These are phyloP conservation scores for Calliopsis andreniformis DNA, from an alignment of 1,140 invertebrate species.

Conservation along the genomic window DNA sequence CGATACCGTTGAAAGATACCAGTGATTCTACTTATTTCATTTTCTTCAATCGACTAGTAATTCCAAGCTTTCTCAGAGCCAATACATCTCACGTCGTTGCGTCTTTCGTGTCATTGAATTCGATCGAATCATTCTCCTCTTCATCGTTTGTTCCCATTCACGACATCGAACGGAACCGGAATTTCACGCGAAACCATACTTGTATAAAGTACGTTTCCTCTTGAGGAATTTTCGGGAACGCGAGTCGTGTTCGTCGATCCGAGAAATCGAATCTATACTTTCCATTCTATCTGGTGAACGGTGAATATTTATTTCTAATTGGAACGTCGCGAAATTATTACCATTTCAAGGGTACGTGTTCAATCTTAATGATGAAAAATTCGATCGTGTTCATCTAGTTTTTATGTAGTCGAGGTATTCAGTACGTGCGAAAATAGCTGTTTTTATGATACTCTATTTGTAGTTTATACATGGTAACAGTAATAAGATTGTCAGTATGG, in stretches of 20 bases:
- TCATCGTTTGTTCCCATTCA: conserved; percentile 23
- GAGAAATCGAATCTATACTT: conserved; percentile 55
- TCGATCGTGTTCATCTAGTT: background rate
- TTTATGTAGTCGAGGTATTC: too few species aligned
- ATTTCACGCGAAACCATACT: conserved; percentile 41
- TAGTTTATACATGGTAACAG: too few species aligned
- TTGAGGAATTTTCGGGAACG: conserved; percentile 47
- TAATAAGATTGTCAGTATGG: too few species aligned
- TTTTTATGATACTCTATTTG: too few species aligned
- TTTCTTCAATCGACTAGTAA: conserved; percentile 25
- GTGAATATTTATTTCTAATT: conserved; percentile 38
- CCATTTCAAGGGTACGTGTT: too few species aligned
- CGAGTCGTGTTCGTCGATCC: conserved; percentile 24
- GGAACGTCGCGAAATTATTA: background rate
- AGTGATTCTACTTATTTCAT: conserved; percentile 23
- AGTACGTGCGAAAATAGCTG: too few species aligned
- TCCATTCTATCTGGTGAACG: conserved; percentile 6
- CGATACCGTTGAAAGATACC: background rate
- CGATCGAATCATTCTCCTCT: conserved; percentile 54
- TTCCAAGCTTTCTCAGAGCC: conserved; percentile 5
- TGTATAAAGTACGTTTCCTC: conserved; percentile 45
- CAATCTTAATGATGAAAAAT: background rate
- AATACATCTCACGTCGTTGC: conserved; percentile 51
- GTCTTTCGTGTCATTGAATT: conserved; percentile 59
- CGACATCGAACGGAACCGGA: conserved; percentile 17